phyloP scores from a whole-genome alignment of 2,797 vertebrate genomes.

The Scarus forsteni region DNA sequence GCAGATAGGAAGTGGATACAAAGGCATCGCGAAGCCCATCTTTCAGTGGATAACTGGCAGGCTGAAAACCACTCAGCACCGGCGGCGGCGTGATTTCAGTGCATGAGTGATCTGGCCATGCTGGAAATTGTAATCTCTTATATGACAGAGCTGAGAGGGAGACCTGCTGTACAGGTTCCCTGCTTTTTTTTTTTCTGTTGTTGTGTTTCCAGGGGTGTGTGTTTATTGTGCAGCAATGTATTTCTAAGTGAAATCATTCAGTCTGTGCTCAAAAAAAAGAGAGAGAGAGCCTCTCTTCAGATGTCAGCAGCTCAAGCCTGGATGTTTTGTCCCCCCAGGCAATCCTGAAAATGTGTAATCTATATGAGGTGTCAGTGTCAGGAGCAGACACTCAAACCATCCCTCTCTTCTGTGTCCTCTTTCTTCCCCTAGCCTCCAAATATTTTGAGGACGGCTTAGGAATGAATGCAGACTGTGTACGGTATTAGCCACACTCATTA shows the following conservation, averaged over 20 bases:
- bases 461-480: constrained; percentile 57
- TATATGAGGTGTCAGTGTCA: constrained; percentile 53
- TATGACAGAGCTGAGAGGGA: constrained; percentile 60
- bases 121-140: constrained; percentile 77
- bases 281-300: constrained; percentile 19
- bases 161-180: constrained; percentile 22
- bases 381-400: constrained; percentile 30
- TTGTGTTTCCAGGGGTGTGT: constrained; percentile 4
- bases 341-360: constrained; percentile 57
- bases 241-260: constrained; percentile 51
- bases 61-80: constrained; percentile 81
- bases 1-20: constrained; percentile 85
- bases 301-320: constrained; percentile 55
- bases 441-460: constrained; percentile 60
- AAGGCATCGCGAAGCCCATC: constrained; percentile 82
- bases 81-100: constrained; percentile 66
- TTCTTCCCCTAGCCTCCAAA: constrained; percentile 41
- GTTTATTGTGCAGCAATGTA: constrained; percentile 41
- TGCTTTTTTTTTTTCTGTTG: constrained; percentile 1
- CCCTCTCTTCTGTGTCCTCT: constrained; percentile 13
- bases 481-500: constrained; percentile 72
- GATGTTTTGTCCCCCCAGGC: constrained; percentile 50
- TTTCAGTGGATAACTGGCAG: constrained; percentile 84
- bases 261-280: constrained; percentile 20
- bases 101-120: constrained; percentile 77